Conservation (phyloP, 2,888 invertebrate genomes). For the Geotrupes spiniger region DNA sequence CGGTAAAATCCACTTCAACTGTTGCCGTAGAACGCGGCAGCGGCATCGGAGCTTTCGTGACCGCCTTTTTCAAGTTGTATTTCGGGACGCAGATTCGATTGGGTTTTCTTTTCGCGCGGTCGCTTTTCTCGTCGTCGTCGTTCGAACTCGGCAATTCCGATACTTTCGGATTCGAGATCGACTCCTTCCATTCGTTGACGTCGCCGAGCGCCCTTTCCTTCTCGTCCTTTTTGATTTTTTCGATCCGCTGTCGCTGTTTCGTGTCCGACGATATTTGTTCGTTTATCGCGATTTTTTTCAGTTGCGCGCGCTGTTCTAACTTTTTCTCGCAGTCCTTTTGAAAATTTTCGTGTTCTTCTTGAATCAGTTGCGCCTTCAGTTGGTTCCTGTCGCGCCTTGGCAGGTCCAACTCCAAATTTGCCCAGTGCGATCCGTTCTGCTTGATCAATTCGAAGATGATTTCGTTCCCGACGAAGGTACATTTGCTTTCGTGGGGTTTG, state of each 20-base stretch:
- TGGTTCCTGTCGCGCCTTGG: constrained; percentile 57
- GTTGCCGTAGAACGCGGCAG: constrained; percentile 57
- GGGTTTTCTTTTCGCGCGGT: background rate
- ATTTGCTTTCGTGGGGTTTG: constrained; percentile 61
- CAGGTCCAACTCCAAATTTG: constrained; percentile 55
- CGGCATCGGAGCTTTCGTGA: constrained; percentile 52
- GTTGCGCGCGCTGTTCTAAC: constrained; percentile 52
- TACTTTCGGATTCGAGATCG: constrained; percentile 24
- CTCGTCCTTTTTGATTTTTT: constrained; percentile 60
- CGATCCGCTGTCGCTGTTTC: constrained; percentile 60
- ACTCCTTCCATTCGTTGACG: constrained; percentile 59
- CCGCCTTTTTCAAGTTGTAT: constrained; percentile 40
- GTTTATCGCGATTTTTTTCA: constrained; percentile 59
- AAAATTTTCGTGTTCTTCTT: constrained; percentile 56
- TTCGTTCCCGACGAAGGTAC: constrained; percentile 60
- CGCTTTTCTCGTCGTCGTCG: constrained; percentile 1
- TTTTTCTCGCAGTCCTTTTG: constrained; percentile 57
- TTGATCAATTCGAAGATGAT: constrained; percentile 69
- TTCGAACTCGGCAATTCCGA: background rate
- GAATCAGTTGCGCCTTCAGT: constrained; percentile 57
- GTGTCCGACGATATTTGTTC: constrained; percentile 61
- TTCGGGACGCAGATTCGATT: constrained; percentile 29
- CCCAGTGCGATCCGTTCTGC: constrained; percentile 56
- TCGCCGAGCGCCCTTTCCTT: constrained; percentile 63
- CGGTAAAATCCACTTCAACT: constrained; percentile 69